Base-by-base conservation (phyloP, 2,888 invertebrate genomes). In the Hypena proboscidalis region DNA sequence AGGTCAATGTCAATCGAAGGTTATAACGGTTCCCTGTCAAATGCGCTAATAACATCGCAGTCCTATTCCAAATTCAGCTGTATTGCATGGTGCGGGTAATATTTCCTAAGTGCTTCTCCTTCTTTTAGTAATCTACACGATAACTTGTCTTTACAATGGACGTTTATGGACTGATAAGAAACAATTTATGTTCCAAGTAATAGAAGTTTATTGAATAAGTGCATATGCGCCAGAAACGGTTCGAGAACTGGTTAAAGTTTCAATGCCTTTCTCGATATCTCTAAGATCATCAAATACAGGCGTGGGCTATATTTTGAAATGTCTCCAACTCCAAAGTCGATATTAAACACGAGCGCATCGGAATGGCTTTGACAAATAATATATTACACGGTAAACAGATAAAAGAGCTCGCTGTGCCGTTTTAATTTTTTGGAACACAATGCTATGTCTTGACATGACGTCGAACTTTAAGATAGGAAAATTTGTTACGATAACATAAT, bases 281-380 rank as follows among this genome's bases (percentile, higher is more conserved):
- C n/a, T n/a, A n/a, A n/a, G n/a, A n/a, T n/a, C n/a, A n/a, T n/a
- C n/a, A n/a, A 11, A 56, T 39, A 36, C 27, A 45, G 37, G 25
- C 39, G 31, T 38, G 33, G 5, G 4, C 29, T 27, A 43, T 25
- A 44, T 51, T 57, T 40, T 39, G 30, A 13, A 44, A 57, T 53
- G 30, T 39, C 47, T 29, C 46, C 34, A 10, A 29, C 37, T 41
- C 21, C 33, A 25, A 38, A 55, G 35, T 43, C 40, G 43, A 59
- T 59, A 58, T 58, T 38, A 46, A 55, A 55, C 57, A 51, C 47
- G 41, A 29, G 10, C 37, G 27, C 22, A 22, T 23, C 47, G 30
- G 48, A 39, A 31, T 47, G 35, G 30, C 10, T 40, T 39, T 48
- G 51, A 56, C 57, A 58, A 21, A 32, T 33, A 33, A 33, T 15